phyloP scores from a whole-genome alignment of 2,797 vertebrate species.

The Clamator glandarius region DNA sequence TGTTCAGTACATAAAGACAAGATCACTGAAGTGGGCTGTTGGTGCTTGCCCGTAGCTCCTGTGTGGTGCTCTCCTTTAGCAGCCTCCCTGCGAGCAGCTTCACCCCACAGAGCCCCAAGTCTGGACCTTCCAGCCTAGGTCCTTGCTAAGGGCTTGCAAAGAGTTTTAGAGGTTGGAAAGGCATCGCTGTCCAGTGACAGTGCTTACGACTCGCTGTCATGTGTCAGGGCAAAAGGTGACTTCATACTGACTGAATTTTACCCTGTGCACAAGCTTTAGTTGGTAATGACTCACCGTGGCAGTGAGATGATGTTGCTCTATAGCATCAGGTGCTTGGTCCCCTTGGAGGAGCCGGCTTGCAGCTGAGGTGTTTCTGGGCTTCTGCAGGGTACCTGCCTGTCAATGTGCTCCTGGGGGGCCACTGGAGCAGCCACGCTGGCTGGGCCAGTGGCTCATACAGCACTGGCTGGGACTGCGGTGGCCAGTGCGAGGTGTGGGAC shows the following conservation, averaged over 20 bases:
- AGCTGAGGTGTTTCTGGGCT: not conserved
- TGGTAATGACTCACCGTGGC: accelerated
- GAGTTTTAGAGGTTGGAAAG: not conserved
- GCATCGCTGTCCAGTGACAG: not conserved
- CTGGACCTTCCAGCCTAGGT: not conserved
- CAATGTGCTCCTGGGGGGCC: not conserved
- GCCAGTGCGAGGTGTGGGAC: accelerated
- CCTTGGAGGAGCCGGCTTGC: not conserved
- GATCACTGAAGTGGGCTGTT: not conserved
- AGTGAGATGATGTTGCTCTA: not conserved
- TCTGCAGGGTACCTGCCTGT: not conserved
- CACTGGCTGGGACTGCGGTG: not conserved
- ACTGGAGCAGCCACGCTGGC: not conserved
- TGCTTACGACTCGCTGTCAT: accelerated
- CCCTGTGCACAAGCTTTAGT: not conserved
- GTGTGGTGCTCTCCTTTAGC: not conserved
- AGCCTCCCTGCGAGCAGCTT: not conserved
- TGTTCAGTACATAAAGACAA: not conserved
- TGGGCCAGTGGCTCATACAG: accelerated
- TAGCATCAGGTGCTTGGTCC: not conserved
- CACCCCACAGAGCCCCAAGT: no score
- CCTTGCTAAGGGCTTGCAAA: not conserved
- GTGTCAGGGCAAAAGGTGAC: not conserved
- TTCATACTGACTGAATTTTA: not conserved
- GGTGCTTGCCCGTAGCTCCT: not conserved